Evolutionary conservation across 2,888 invertebrate species (phyloP).

Genomic region (Leistus spinibarbis): DNA sequence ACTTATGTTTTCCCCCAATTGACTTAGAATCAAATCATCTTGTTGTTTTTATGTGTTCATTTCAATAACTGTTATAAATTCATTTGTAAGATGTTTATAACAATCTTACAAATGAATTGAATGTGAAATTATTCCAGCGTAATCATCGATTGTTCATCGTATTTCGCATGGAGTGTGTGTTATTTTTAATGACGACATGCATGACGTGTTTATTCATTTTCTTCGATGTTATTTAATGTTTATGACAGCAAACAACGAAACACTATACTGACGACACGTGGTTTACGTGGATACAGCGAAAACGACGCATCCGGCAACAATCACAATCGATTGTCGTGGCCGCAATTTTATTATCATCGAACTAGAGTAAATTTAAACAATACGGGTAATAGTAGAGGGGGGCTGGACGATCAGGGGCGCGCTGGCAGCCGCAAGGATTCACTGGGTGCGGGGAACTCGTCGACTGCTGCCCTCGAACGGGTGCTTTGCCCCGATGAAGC

Average conservation of each 20-base stretch:
- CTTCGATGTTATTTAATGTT: background rate
- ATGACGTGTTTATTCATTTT: too few relatives aligned
- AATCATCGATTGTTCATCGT: too few relatives aligned
- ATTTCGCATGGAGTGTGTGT: too few relatives aligned
- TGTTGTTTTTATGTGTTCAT: background rate
- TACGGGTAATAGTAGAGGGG: constrained; percentile 43
- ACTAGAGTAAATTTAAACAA: constrained; percentile 38
- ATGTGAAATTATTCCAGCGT: background rate
- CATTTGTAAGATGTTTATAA: background rate
- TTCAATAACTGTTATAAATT: background rate
- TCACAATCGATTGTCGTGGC: constrained; percentile 65
- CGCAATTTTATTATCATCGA: constrained; percentile 58
- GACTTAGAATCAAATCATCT: background rate
- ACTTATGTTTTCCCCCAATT: background rate
- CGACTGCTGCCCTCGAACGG: constrained; percentile 62
- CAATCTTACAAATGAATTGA: background rate
- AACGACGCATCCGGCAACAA: constrained; percentile 59
- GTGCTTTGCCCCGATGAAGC: constrained; percentile 73
- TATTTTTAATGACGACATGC: too few relatives aligned
- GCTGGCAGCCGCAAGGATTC: constrained; percentile 53
- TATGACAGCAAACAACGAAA: constrained; percentile 56
- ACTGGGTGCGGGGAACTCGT: constrained; percentile 51
- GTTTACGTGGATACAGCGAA: constrained; percentile 56
- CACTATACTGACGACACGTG: constrained; percentile 51
- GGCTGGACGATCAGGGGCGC: constrained; percentile 50